Evolutionary conservation across 2,113 vertebrate genomes (phyloP), one percentile per base, ranked within the genome.

Genomic region (Melanotaenia duboulayi): DNA sequence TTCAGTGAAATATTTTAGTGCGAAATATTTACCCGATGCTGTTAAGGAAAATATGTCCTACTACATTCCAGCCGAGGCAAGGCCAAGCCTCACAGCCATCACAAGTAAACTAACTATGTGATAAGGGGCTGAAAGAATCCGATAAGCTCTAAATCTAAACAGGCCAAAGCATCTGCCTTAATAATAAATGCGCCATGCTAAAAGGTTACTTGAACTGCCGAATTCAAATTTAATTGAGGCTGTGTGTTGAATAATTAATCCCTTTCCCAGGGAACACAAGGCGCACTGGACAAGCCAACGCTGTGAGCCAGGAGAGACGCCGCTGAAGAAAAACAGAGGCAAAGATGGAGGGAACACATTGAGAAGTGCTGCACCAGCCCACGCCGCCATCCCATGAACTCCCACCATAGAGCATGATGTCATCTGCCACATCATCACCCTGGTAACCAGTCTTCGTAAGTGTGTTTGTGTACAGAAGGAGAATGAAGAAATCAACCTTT

Each of bases 191-290:
- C 71, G 73, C 83, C 79, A 85, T 80, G 83, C 81, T 92, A 92
- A 93, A 92, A 93, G 89, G 91, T 93, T 92, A 93, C 89, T 92
- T 92, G 88, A 93, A 92, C 90, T 89, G 86, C 83, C 73, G 71
- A 87, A 93, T 92, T 92, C 71, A 92, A 91, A 93, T 91, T 91
- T 92, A 93, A 92, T 89, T 92, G 91, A 92, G 87, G 87, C 86
- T 82, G 80, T 77, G 87, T 88, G 82, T 83, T 91, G 87, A 92
- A 93, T 92, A 93, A 93, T 93, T 92, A 88, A 93, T 93, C 86
- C 83, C 90, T 87, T 90, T 91, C 82, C 86, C 80, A 86, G 81
- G 87, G 83, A 93, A 90, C 86, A 86, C 74, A 82, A 81, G 65
- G 83, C 69, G 19, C 73, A 75, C 66, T 75, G 84, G 88, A 86